These are phyloP conservation scores for Zootermopsis nevadensis DNA, from an alignment of 2,888 invertebrate species.

Conservation along the genomic window DNA sequence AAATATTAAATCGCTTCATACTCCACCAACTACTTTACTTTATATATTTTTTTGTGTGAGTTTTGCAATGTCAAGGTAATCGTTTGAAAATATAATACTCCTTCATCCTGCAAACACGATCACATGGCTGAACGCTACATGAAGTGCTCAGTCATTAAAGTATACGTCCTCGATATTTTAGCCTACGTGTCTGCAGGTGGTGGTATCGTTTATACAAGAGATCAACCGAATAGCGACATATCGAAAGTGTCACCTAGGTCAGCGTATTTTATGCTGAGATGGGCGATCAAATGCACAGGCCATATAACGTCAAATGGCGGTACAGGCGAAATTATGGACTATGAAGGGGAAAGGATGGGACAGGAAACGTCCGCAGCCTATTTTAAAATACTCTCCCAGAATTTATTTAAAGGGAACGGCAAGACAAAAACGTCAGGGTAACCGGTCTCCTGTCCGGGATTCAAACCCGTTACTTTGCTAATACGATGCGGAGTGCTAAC, in stretches of 20 bases:
- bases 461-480: no score
- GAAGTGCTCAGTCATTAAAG: neutral
- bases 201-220: neutral
- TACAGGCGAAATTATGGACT: no score
- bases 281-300: no score
- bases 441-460: no score
- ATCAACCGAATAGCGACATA: neutral
- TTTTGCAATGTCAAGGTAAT: neutral
- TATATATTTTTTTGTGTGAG: neutral
- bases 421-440: no score
- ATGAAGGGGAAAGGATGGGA: no score
- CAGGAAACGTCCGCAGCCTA: no score
- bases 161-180: neutral
- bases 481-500: no score
- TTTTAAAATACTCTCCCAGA: no score
- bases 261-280: no score
- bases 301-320: no score
- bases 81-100: neutral
- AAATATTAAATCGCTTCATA: neutral
- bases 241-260: neutral
- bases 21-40: neutral
- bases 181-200: neutral
- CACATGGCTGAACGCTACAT: conserved; percentile 12
- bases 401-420: no score
- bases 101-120: conserved; percentile 6